A percentile compares a stretch with the other conserved stretches of the same genome.
Evolutionary conservation across 2,797 vertebrate species (phyloP).

Genomic region (Lophotriccus pileatus): DNA sequence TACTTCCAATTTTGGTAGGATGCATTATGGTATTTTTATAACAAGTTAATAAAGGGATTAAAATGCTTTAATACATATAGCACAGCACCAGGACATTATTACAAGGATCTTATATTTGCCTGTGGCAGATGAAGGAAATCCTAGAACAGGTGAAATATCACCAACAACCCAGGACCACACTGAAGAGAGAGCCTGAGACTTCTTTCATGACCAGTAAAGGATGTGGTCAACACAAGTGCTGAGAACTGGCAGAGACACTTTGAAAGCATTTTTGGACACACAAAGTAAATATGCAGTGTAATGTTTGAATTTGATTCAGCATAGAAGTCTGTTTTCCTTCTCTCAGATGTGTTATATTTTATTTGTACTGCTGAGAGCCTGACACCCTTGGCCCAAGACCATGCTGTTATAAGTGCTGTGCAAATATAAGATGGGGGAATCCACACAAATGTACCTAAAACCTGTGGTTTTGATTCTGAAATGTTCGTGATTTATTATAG

Average conservation of each 20-base stretch:
- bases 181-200: background rate
- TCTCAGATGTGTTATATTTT: background rate
- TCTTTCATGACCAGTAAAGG: background rate
- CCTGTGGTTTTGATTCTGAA: background rate
- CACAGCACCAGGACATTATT: rapidly evolving
- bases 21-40: rapidly evolving
- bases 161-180: rapidly evolving
- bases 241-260: background rate
- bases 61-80: rapidly evolving
- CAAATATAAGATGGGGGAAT: background rate
- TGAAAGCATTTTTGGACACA: background rate
- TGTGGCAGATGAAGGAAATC: background rate
- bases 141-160: rapidly evolving
- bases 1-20: background rate
- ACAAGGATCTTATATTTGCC: background rate
- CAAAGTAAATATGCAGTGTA: background rate
- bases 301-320: background rate
- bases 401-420: background rate
- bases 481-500: background rate
- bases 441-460: background rate
- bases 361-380: background rate
- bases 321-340: background rate
- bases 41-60: background rate
- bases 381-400: background rate
- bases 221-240: background rate